phyloP scores from a whole-genome alignment of 2,888 invertebrate species.

The Chaitophorus viminalis region DNA sequence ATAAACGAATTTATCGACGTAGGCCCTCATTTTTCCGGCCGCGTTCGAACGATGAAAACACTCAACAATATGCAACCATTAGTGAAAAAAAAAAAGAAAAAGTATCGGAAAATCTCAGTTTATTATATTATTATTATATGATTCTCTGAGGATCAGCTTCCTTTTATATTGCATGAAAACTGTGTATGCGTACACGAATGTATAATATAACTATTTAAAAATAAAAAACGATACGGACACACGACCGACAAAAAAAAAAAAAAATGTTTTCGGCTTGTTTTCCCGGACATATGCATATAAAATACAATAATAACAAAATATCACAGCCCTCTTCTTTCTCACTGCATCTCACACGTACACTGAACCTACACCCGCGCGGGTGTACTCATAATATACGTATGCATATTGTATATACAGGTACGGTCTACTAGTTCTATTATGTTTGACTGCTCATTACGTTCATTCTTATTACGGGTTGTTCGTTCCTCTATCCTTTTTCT shows the following conservation, averaged over 20 bases:
- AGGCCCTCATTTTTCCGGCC: slow-evolving; percentile 3
- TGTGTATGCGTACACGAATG: too few species aligned
- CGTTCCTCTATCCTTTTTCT: neutral
- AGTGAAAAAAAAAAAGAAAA: neutral
- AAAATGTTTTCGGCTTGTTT: neutral
- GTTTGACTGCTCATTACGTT: slow-evolving; percentile 47
- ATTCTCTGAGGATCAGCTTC: slow-evolving; percentile 27
- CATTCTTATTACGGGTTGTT: slow-evolving; percentile 25
- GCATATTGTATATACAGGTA: neutral
- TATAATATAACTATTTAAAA: too few species aligned
- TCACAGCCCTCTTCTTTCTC: neutral
- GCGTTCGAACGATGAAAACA: neutral
- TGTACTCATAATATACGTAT: neutral
- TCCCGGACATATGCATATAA: neutral
- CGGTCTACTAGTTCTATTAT: slow-evolving; percentile 56
- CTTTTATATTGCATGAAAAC: neutral
- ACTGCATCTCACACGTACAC: slow-evolving; percentile 13
- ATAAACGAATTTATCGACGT: slow-evolving; percentile 24
- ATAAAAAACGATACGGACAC: neutral
- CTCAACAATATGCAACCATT: slow-evolving; percentile 1
- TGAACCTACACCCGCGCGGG: slow-evolving; percentile 8
- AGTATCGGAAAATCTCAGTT: neutral
- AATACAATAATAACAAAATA: too few species aligned
- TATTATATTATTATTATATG: neutral
- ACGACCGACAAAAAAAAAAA: neutral